Evolutionary conservation across 2,888 invertebrate species (phyloP).

Genomic region (Sesia apiformis): DNA sequence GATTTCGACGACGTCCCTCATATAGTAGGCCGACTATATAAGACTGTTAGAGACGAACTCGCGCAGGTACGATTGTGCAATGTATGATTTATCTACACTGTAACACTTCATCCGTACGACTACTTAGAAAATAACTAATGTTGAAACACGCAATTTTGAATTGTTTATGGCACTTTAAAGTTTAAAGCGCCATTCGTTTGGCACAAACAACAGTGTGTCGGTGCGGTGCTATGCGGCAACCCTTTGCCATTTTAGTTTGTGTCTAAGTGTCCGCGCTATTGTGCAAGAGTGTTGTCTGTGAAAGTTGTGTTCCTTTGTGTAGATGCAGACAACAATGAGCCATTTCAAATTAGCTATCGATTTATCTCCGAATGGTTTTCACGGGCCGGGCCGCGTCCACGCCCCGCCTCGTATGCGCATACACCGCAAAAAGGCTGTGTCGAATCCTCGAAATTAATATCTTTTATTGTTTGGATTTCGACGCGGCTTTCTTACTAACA

Average conservation of each 20-base stretch:
- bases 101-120: not conserved
- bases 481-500: no score
- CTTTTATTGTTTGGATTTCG: not conserved
- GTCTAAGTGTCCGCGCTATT: conserved; percentile 34
- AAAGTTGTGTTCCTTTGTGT: conserved; percentile 64
- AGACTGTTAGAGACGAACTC: not conserved
- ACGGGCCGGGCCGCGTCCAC: conserved; percentile 29
- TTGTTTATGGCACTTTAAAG: not conserved
- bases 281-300: conserved; percentile 49
- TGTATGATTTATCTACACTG: not conserved
- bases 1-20: not conserved
- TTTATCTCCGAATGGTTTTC: conserved; percentile 62
- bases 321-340: conserved; percentile 65
- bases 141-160: not conserved
- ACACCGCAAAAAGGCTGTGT: not conserved
- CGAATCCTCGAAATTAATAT: conserved; percentile 15
- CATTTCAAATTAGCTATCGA: conserved; percentile 68
- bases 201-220: not conserved
- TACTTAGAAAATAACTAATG: not conserved
- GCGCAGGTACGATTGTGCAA: not conserved
- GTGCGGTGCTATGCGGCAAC: not conserved
- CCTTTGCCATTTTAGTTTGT: conserved; percentile 13
- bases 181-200: not conserved
- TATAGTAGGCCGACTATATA: not conserved
- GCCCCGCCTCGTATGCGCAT: conserved; percentile 16